Evolutionary conservation across 2,797 vertebrate genomes (phyloP).

Genomic region (Arctocebus calabarensis): DNA sequence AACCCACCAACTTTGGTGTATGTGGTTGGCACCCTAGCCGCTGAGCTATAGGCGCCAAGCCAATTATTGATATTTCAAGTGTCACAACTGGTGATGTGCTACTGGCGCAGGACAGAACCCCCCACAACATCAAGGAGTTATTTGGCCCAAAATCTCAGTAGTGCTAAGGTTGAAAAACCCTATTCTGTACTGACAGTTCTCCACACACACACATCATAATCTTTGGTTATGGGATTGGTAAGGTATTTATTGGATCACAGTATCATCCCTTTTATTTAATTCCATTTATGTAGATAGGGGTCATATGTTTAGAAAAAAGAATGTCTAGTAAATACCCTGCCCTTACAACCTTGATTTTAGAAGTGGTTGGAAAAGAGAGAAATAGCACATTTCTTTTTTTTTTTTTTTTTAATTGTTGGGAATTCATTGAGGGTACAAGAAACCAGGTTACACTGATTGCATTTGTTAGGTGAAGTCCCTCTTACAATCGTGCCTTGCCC

Average conservation of each 20-base stretch:
- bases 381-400: not conserved
- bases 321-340: not conserved
- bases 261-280: constrained; percentile 45
- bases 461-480: no score
- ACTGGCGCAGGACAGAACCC: not conserved
- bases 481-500: no score
- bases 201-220: not conserved
- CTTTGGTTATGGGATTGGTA: not conserved
- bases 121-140: not conserved
- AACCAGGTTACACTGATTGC: no score
- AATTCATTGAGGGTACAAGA: no score
- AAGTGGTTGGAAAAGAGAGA: constrained; percentile 51
- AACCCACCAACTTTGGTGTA: no score
- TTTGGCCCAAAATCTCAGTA: not conserved
- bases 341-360: constrained; percentile 12
- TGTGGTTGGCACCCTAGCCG: no score
- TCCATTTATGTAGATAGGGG: constrained; percentile 1
- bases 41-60: no score
- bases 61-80: constrained; percentile 1
- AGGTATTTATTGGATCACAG: not conserved
- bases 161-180: constrained; percentile 8
- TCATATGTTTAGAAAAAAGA: not conserved
- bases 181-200: not conserved
- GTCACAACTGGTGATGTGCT: not conserved
- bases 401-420: no score